Evolutionary conservation across 2,888 invertebrate species (phyloP).

Genomic region (Protodeltote pygarga): DNA sequence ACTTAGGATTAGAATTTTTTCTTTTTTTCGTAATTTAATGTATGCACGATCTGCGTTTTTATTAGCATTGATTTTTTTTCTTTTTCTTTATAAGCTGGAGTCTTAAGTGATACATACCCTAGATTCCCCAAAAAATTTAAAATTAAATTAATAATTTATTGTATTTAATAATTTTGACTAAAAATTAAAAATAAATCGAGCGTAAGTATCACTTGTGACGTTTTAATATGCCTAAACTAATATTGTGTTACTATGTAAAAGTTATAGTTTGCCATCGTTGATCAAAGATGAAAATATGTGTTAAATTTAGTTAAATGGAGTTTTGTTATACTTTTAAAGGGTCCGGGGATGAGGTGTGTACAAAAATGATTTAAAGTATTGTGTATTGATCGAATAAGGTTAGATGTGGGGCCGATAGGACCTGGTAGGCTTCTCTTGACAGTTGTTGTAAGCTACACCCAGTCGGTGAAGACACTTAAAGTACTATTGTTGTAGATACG

Average conservation of each 20-base stretch:
- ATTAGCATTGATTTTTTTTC: constrained; percentile 74
- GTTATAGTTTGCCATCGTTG: constrained; percentile 86
- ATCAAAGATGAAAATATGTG: constrained; percentile 82
- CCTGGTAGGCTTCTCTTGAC: constrained; percentile 73
- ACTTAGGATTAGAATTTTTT: constrained; percentile 76
- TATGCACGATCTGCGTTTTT: constrained; percentile 86
- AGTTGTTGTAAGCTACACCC: constrained; percentile 79
- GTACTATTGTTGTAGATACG: constrained; percentile 82
- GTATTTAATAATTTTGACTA: constrained; percentile 50
- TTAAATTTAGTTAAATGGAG: constrained; percentile 81
- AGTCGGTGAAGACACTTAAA: constrained; percentile 83
- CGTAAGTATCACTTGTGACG: constrained; percentile 62
- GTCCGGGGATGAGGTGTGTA: constrained; percentile 73
- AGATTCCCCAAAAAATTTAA: constrained; percentile 55
- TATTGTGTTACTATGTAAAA: constrained; percentile 82
- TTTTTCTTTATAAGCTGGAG: constrained; percentile 67
- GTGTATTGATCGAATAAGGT: constrained; percentile 78
- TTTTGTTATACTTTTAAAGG: constrained; percentile 81
- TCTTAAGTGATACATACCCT: constrained; percentile 63
- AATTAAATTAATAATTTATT: constrained; percentile 70
- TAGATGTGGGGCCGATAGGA: constrained; percentile 70
- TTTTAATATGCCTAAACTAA: constrained; percentile 76
- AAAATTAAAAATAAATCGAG: constrained; percentile 56
- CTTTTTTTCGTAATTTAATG: constrained; percentile 79
- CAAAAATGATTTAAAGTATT: constrained; percentile 83